Evolutionary conservation across 2,888 invertebrate species (phyloP), one percentile per base, ranked within the genome.

Genomic region (Macropis europaea): DNA sequence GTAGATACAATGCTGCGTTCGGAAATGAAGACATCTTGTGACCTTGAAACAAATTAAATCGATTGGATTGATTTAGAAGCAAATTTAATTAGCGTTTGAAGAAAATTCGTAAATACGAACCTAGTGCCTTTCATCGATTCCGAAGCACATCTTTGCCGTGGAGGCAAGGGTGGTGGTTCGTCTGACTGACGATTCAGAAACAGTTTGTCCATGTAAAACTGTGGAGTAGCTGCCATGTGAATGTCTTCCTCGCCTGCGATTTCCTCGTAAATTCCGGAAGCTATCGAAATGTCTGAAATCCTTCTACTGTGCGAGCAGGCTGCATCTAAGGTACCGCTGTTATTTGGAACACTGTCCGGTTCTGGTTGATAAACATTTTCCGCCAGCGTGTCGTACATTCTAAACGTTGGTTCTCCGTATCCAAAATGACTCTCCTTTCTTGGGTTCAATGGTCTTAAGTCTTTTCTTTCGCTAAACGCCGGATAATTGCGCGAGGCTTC

Each of bases 181-280:
- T 63, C 40, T 0, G 84, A 69, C 9, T 72, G 64, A 1, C 53
- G 32, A 2, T 63, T 62, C 30, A 90, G 83, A 50, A 90, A 84
- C 9, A 91, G 67, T 19, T 90, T 90, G 24, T 90, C 82, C 2
- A 91, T 91, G 69, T 84, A 87, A 0, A 85, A 68, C 62, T 85
- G 83, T 3, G 85, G 81, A 15, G 71, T 30, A 36, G 70, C 28
- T 34, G 69, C 71, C 45, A 76, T 69, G 15, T 38, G 15, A 5
- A 52, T 53, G 11, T 73, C 42, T 5, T 59, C 77, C 17, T 84
- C 82, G 5, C 94, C 94, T 0, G 92, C 88, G 73, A 94, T 94
- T 89, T 94, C 94, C 84, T 94, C 94, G 87, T 94, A 94, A 76
- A 94, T 93, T 42, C 94, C 94, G 0, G 94, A 94, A 17, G 93